These are phyloP conservation scores for Andrena minutula DNA, from an alignment of 2,888 invertebrate genomes.

Conservation along the genomic window DNA sequence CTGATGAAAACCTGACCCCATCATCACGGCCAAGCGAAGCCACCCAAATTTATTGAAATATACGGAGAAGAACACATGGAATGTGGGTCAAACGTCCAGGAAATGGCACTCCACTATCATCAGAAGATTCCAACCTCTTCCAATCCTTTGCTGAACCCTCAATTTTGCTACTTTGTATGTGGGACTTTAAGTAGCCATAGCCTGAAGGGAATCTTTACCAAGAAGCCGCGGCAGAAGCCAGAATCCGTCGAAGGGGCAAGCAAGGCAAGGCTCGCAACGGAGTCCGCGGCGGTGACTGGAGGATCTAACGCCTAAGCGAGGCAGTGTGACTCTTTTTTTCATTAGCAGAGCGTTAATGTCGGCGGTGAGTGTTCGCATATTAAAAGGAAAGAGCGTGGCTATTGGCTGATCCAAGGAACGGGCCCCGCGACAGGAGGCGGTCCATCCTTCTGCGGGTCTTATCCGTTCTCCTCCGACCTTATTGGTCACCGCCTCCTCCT, in stretches of 20 bases:
- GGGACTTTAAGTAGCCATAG: neutral
- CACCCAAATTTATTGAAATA: too few species aligned
- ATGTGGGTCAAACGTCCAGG: too few species aligned
- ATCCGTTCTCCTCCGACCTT: constrained; percentile 74
- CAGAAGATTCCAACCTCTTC: too few species aligned
- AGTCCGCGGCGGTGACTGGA: constrained; percentile 38
- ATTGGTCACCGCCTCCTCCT: constrained; percentile 75
- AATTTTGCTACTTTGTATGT: neutral
- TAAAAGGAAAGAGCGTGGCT: constrained; percentile 71
- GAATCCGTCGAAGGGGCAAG: neutral
- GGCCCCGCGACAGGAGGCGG: constrained; percentile 72
- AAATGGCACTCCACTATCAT: too few species aligned
- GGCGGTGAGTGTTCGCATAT: constrained; percentile 71
- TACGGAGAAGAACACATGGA: too few species aligned
- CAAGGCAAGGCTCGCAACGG: neutral
- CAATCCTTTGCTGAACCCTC: neutral
- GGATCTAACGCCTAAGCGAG: constrained; percentile 59
- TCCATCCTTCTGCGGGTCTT: constrained; percentile 73
- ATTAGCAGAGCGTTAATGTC: constrained; percentile 61
- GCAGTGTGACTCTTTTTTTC: constrained; percentile 66
- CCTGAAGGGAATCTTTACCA: neutral
- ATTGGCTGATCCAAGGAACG: constrained; percentile 70
- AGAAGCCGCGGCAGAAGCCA: neutral
- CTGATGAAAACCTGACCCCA: too few species aligned
- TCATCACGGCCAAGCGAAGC: too few species aligned